Evolutionary conservation across 2,888 invertebrate species (phyloP), one percentile per base, ranked within the genome.

Genomic region (Papilio demoleus): DNA sequence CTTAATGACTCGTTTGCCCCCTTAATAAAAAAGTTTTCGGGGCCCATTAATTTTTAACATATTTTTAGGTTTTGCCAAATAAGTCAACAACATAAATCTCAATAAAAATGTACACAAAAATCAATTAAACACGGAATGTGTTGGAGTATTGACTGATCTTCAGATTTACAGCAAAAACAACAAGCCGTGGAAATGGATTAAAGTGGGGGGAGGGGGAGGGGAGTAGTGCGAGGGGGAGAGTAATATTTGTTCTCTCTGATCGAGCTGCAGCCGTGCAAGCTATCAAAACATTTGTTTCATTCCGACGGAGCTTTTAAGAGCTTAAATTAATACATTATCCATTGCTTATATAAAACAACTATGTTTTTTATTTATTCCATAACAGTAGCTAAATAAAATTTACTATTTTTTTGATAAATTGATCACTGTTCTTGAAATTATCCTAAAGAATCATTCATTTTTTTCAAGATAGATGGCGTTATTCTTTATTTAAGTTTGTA

Each of bases 151-250:
- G 53, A 53, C 53, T 53, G 53, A 53, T 27, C 53, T 53, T 22
- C n/a, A 53, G 53, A 53, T 53, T 53, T 53, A 53, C 53, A 53
- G 53, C 27, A 53, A 53, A 53, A 53, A 53, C 53, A 53, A 53
- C 53, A 53, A 27, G 24, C 27, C 14, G 6, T 53, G 53, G 53
- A 53, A 53, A 53, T 53, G 53, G 53, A 53, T 53, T 53, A 53
- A 53, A 53, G 53, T 53, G 53, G 27, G 6, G 42, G 42, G n/a
- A 8, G 24, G 1, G 27, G 0, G 27, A 6, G 27, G 27, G 14
- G 53, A n/a, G n/a, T n/a, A n/a, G n/a, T 11, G n/a, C 6, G 50
- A 17, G 12, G 50, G 24, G 47, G 50, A 9, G 2, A 27, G 53
- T 6, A 14, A 4, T 53, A 27, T 53, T 53, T 53, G 53, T 53